Base-by-base conservation (phyloP, 2,888 invertebrate genomes). In the Catocala nupta region DNA sequence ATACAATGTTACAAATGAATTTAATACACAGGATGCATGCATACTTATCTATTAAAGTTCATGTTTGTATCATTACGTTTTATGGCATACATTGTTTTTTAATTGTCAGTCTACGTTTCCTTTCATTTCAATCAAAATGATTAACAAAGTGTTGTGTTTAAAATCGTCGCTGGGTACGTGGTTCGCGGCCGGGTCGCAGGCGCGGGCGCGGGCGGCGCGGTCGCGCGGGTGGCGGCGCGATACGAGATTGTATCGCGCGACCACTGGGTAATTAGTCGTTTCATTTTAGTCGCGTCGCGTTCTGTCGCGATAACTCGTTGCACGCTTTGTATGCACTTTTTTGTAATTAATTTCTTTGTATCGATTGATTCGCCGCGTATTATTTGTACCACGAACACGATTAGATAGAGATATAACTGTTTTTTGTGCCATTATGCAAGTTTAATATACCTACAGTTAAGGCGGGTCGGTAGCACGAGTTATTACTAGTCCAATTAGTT, bases 211-310 rank as follows among this genome's bases (percentile, higher is more conserved):
- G 47, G 16, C 9, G 47, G 7, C 36, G 47, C 16, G 10, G 55
- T 34, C 5, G 58, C 55, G 67, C 55, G 55, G 59, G 52, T 59
- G 55, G 68, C 69, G 73, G 67, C 58, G 72, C 70, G 72, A 69
- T 75, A 75, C 54, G 75, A 80, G 93, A 92, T 92, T 72, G 58
- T 91, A 93, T 93, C 92, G 85, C 77, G 39, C 79, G 75, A 73
- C 75, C 82, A 75, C 73, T 73, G 80, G 76, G 86, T 89, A 91
- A 93, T 92, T 92, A 93, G 89, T 86, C 88, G 90, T 89, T 90
- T 90, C 91, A 85, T 90, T 92, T 88, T 88, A 89, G 85, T 84
- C 82, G 82, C 78, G 84, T 80, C 82, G 85, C 81, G 81, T 81
- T 81, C 81, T 81, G 81, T 84, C 83, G 86, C 87, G 87, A 88